Conservation (phyloP, 2,113 vertebrate species). For the Spermophilus dauricus region DNA sequence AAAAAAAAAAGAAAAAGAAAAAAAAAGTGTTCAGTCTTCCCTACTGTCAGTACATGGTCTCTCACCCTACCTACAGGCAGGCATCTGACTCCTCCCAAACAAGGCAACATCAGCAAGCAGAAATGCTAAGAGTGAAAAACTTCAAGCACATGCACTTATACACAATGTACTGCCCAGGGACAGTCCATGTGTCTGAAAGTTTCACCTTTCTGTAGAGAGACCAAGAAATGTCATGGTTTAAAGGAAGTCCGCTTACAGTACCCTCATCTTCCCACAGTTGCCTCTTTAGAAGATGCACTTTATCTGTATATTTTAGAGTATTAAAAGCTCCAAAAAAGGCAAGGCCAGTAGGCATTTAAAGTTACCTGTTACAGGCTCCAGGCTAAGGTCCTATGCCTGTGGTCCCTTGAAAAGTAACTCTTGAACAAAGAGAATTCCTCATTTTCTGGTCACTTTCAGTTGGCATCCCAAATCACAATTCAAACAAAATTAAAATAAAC, state of each 20-base stretch:
- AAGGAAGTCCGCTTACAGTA: neutral
- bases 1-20: neutral
- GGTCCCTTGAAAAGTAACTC: conserved; percentile 44
- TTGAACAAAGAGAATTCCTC: conserved; percentile 40
- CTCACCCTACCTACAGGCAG: neutral
- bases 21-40: neutral
- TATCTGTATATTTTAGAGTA: neutral
- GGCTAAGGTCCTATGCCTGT: neutral
- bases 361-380: neutral
- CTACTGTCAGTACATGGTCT: neutral
- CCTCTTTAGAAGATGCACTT: neutral
- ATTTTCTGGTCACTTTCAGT: conserved; percentile 75
- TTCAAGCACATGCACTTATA: neutral
- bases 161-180: neutral
- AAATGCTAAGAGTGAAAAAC: neutral
- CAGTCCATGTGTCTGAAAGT: neutral
- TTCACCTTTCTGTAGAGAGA: neutral
- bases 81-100: neutral
- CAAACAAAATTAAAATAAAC: conserved; percentile 81
- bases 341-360: neutral
- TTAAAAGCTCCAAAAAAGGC: conserved; percentile 18
- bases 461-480: conserved; percentile 72
- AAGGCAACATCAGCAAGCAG: neutral
- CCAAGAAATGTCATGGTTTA: neutral
- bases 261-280: neutral